phyloP scores from a whole-genome alignment of 2,797 vertebrate genomes.

The Bradypodion ventrale region DNA sequence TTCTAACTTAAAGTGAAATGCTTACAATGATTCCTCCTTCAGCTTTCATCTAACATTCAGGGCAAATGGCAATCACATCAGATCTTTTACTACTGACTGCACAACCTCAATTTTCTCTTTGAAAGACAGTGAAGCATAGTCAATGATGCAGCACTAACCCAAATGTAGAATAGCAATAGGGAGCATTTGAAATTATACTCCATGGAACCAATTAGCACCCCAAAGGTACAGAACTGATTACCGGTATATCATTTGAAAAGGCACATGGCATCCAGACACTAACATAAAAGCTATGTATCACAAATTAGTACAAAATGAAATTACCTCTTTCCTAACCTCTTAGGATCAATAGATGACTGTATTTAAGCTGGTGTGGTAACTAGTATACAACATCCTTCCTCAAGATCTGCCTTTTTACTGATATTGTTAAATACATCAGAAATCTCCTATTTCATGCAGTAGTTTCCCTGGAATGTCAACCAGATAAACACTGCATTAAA shows the following conservation, averaged over 20 bases:
- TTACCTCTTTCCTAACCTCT: background rate
- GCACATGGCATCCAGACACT: background rate
- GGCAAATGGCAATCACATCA: background rate
- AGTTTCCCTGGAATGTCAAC: background rate
- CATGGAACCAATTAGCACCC: background rate
- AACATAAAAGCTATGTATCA: background rate
- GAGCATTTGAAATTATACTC: conserved; percentile 8
- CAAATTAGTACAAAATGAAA: background rate
- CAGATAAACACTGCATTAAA: background rate
- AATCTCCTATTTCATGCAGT: background rate
- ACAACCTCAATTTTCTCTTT: background rate
- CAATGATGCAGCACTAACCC: background rate
- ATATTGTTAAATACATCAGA: background rate
- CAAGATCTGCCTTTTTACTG: background rate
- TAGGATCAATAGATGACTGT: background rate
- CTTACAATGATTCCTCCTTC: background rate
- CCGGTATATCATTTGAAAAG: background rate
- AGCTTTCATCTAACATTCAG: background rate
- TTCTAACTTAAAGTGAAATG: background rate
- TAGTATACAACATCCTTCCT: background rate
- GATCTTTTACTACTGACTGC: background rate
- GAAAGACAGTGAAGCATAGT: background rate
- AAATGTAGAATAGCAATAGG: background rate
- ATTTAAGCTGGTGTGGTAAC: too few species aligned
- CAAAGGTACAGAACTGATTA: conserved; percentile 11